Conservation (phyloP, 2,888 invertebrate species). For the Tiliacea aurago region DNA sequence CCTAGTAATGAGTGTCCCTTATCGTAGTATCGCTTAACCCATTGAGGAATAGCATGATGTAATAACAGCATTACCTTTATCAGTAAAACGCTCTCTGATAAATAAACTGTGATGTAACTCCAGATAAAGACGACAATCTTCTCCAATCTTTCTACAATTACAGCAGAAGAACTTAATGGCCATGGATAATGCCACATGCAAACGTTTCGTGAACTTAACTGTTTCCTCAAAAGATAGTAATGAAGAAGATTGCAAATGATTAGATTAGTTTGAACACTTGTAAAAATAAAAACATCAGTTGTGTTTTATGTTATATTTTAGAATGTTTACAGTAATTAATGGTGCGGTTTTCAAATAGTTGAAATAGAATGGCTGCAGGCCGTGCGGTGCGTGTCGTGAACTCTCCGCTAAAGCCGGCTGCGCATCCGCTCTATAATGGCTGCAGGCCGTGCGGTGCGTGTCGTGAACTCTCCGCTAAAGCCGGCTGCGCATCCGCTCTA, state of each 20-base stretch:
- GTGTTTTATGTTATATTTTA: constrained; percentile 23
- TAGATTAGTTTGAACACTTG: constrained; percentile 37
- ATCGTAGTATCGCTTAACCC: constrained; percentile 7
- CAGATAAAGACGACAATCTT: constrained; percentile 23
- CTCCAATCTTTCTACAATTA: constrained; percentile 20
- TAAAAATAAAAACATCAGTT: constrained; percentile 29
- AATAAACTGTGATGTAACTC: constrained; percentile 31
- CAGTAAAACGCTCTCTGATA: constrained; percentile 26
- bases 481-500: constrained; percentile 4
- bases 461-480: constrained; percentile 35
- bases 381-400: constrained; percentile 24
- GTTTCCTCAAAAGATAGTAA: constrained; percentile 50
- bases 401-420: constrained; percentile 21
- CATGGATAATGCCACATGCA: constrained; percentile 19
- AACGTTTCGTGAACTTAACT: constrained; percentile 16
- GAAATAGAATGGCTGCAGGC: too few species aligned
- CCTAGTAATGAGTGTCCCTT: constrained; percentile 11
- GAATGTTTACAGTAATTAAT: constrained; percentile 29
- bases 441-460: constrained; percentile 44
- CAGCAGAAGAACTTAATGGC: constrained; percentile 25
- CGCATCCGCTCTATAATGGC: constrained; percentile 3
- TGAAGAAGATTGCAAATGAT: constrained; percentile 35
- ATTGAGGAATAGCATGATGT: constrained; percentile 20
- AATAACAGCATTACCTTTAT: constrained; percentile 6
- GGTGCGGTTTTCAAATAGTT: constrained; percentile 43